Base-by-base conservation (phyloP, 1,140 invertebrate genomes). In the Pentalonia nigronervosa region DNA sequence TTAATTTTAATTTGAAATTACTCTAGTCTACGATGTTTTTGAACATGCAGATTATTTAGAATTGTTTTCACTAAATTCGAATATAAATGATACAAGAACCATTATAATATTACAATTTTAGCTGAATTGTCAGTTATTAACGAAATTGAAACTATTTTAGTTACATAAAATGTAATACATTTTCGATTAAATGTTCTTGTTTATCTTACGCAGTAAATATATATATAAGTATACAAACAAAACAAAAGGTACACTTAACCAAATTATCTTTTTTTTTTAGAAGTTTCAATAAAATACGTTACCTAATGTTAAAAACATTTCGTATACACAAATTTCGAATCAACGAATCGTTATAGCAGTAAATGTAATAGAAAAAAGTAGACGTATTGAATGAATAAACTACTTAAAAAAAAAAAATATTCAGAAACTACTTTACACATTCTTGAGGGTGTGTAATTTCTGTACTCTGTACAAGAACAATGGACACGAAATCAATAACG, bases 261-360 rank as follows among this genome's bases (percentile, higher is more conserved):
- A 48, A 88, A 88, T 88, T 88, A 88, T 88, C 20, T 88, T 50
- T n/a, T 87, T 25, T 87, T 87, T 87, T 48, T n/a, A 47, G 30
- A 88, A 50, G 45, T 88, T 34, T 88, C 86, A 34, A 47, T 88
- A 48, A n/a, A 88, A 88, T 47, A 88, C 86, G 86, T 34, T 48
- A 41, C 41, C 41, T 41, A 88, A n/a, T 30, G 45, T 48, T 48
- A 88, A 88, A 48, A 30, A 88, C 25, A 34, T 88, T 86, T 86
- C 41, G 23, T 45, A 30, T 21, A 41, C 41, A 86, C 41, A 47
- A 41, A 86, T 21, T 25, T 30, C 8, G 1, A 47, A 25, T 45
- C 83, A 25, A 47, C 25, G 23, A 25, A 45, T 41, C 36, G 23
- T 47, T 25, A 86, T 86, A 25, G 21, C 9, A 11, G 83, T 6